Percentiles rank a stretch among this genome's conserved stretches.
Evolutionary conservation across 2,888 invertebrate species (phyloP).

Genomic region (Mythimna impura): DNA sequence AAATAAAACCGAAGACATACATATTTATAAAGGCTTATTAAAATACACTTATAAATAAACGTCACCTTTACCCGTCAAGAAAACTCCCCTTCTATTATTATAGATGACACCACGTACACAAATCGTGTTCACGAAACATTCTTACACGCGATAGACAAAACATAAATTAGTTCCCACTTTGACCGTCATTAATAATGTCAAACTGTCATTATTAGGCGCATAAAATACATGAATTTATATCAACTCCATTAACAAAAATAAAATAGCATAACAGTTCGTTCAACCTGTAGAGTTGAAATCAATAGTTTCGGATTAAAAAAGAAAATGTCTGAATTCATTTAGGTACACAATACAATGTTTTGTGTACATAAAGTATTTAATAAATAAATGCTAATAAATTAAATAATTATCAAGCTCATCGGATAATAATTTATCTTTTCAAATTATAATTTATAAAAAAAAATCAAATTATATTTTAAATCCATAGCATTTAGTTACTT

Average conservation of each 20-base stretch:
- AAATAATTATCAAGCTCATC: no score
- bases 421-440: no score
- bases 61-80: not conserved
- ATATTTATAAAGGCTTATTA: slow-evolving; percentile 17
- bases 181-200: slow-evolving; percentile 48
- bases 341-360: not conserved
- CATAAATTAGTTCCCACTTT: slow-evolving; percentile 24
- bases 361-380: no score
- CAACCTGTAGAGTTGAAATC: no score
- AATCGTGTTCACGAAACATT: slow-evolving; percentile 44
- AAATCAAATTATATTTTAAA: no score
- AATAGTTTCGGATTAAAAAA: not conserved
- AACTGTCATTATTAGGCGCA: slow-evolving; percentile 41
- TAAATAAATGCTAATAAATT: no score
- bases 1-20: slow-evolving; percentile 5
- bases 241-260: slow-evolving; percentile 7
- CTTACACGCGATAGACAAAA: slow-evolving; percentile 45
- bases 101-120: slow-evolving; percentile 41
- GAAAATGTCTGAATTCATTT: slow-evolving; percentile 2
- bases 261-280: slow-evolving; percentile 1
- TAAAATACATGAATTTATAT: slow-evolving; percentile 35
- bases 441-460: no score
- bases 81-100: slow-evolving; percentile 18
- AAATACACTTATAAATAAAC: slow-evolving; percentile 30
- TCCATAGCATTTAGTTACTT: no score